Base-by-base conservation (phyloP, 2,113 vertebrate genomes). In the Tichodroma muraria region DNA sequence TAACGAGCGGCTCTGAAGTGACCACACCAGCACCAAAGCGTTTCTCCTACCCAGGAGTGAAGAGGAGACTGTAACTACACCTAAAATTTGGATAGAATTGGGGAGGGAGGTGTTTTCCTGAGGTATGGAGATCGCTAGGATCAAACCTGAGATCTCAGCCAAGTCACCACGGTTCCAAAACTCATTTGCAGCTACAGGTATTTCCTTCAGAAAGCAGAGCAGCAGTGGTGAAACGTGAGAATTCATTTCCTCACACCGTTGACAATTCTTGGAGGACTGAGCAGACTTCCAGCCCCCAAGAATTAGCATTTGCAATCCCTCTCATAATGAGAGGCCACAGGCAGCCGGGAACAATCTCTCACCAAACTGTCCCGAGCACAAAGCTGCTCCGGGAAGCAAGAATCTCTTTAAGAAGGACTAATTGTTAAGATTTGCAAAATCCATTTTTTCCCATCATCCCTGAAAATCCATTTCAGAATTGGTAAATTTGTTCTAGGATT, bases 401-500 rank as follows among this genome's bases (percentile, higher is more conserved):
- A 81, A 91, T 82, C 89, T 93, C 89, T 91, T 95, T 85, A 92
- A 59, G 73, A 78, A 88, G 66, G 63, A 92, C 42, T 61, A 79
- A 91, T 93, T 73, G 89, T 93, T 82, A 27, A 87, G 89, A 89
- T 86, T 73, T 77, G 72, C 80, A 93, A 96, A 93, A 80, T 80
- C 84, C 64, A 63, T 72, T 89, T 86, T 80, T 65, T 35, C 68
- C 57, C 78, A 71, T 76, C 6, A 3, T 86, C 81, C 92, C 61
- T 37, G 72, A 78, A 95, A 96, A 96, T 89, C 93, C 87, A 81
- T 93, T 95, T 91, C 59, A 95, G 89, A 92, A 97, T 91, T 71
- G 90, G 92, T 82, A 95, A 88, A 96, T 97, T 95, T 95, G 87
- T 85, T 96, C 93, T 96, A 91, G 94, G 95, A 96, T 94, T 96